Conservation (phyloP, 2,888 invertebrate species). For the Tenthredo distinguenda region DNA sequence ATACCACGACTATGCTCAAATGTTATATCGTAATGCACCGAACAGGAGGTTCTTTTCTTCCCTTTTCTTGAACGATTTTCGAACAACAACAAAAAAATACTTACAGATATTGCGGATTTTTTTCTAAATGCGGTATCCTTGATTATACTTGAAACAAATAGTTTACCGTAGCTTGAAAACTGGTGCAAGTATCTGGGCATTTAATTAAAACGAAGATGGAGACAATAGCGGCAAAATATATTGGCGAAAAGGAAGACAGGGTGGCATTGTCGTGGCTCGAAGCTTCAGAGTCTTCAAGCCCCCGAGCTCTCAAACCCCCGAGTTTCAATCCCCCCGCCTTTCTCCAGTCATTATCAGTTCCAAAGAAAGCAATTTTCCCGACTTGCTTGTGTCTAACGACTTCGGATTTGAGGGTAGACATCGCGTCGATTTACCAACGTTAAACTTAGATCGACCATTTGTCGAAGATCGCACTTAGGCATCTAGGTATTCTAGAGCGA, state of each 20-base stretch:
- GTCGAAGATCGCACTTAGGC: conserved; percentile 11
- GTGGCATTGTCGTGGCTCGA: conserved; percentile 61
- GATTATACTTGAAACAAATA: background rate
- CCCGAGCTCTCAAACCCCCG: background rate
- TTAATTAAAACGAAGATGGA: conserved; percentile 65
- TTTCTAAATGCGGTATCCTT: background rate
- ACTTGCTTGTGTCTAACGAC: conserved; percentile 60
- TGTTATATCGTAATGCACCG: background rate
- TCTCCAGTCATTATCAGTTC: conserved; percentile 60
- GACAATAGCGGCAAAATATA: conserved; percentile 52
- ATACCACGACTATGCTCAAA: background rate
- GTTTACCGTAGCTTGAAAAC: conserved; percentile 14
- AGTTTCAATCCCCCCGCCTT: conserved; percentile 5
- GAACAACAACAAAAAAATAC: background rate
- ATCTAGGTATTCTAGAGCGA: background rate
- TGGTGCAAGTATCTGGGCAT: conserved; percentile 46
- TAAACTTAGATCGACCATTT: conserved; percentile 35
- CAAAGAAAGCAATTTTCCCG: conserved; percentile 65
- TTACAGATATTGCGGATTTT: no score
- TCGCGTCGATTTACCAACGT: conserved; percentile 37
- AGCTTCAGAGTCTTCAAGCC: conserved; percentile 55
- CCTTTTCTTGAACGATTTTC: background rate
- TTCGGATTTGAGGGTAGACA: conserved; percentile 58
- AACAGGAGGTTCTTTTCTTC: background rate
- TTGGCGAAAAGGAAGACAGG: conserved; percentile 33